Conservation (phyloP, 2,888 invertebrate species). For the Hydraecia micacea region DNA sequence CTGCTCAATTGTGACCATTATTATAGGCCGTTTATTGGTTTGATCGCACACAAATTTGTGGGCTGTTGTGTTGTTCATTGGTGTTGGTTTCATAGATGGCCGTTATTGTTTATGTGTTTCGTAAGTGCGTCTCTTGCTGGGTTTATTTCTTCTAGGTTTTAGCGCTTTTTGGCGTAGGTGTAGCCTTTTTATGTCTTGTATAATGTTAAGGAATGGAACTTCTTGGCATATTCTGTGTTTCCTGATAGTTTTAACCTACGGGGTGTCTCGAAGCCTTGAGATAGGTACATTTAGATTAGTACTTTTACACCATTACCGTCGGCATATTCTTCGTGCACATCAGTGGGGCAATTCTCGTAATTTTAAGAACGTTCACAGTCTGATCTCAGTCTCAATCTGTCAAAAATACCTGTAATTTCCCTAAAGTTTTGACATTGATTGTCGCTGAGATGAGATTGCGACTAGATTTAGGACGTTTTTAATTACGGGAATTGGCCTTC, state of each 20-base stretch:
- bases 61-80: constrained; percentile 61
- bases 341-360: too few relatives aligned
- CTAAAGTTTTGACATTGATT: too few relatives aligned
- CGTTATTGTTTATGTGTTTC: constrained; percentile 42
- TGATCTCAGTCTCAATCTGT: too few relatives aligned
- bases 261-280: background rate
- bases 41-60: constrained; percentile 70
- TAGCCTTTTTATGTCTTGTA: background rate
- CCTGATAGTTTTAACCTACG: background rate
- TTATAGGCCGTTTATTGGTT: constrained; percentile 67
- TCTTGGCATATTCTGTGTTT: background rate
- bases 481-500: too few relatives aligned
- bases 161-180: constrained; percentile 17
- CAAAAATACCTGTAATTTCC: too few relatives aligned
- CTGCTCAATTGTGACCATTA: constrained; percentile 75
- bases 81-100: constrained; percentile 51
- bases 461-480: too few relatives aligned
- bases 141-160: constrained; percentile 38
- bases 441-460: too few relatives aligned
- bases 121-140: constrained; percentile 31
- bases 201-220: background rate
- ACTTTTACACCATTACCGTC: background rate
- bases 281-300: background rate
- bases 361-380: too few relatives aligned
- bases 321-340: too few relatives aligned